Evolutionary conservation across 2,113 vertebrate genomes (phyloP).

Genomic region (Bothrops jararaca): DNA sequence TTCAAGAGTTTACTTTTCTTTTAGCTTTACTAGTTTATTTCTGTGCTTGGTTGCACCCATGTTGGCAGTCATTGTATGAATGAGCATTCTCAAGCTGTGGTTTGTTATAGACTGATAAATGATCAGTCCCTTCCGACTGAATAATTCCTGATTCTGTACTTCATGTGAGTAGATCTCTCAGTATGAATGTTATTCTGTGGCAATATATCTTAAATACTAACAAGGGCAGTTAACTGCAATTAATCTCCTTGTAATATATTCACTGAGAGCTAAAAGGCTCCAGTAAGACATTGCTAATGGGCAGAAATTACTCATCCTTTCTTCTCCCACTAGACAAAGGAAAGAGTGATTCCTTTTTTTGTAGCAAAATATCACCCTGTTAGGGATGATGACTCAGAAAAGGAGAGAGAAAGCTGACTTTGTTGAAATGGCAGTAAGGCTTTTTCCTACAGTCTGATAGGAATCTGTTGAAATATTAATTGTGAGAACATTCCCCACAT

Average conservation of each 20-base stretch:
- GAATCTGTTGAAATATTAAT: neutral
- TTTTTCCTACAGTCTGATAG: neutral
- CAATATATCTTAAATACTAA: neutral
- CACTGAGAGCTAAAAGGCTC: neutral
- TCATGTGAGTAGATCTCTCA: neutral
- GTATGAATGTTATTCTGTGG: neutral
- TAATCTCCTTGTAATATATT: neutral
- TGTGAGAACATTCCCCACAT: neutral
- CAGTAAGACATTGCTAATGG: neutral
- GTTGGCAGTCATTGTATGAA: neutral
- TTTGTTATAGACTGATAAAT: neutral
- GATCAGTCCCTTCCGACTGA: neutral
- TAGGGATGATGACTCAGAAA: neutral
- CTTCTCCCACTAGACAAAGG: neutral
- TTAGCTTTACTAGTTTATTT: neutral
- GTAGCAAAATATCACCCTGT: neutral
- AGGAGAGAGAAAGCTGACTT: neutral
- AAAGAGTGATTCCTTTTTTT: neutral
- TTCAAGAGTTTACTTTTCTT: neutral
- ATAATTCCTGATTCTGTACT: neutral
- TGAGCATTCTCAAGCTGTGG: neutral
- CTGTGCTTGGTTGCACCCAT: neutral
- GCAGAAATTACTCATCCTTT: neutral
- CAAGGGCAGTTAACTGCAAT: neutral
- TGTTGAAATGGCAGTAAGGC: neutral